phyloP scores from a whole-genome alignment of 2,797 vertebrate genomes.

The Oreochromis grahami region DNA sequence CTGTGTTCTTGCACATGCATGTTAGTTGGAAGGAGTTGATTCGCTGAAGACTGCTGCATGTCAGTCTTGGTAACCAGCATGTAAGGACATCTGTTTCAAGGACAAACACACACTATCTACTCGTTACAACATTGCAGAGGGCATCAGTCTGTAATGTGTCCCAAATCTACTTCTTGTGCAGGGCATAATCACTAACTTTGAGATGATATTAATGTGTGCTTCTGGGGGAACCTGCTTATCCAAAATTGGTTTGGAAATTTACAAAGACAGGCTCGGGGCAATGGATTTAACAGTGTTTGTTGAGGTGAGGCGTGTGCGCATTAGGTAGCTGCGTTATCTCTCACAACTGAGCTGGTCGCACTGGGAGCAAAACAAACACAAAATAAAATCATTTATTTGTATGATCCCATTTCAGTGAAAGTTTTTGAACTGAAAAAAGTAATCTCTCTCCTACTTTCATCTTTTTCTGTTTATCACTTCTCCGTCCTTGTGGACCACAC shows the following conservation, averaged over 20 bases:
- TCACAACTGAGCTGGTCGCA: conserved; percentile 3
- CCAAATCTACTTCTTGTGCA: background rate
- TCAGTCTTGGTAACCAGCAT: background rate
- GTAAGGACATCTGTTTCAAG: conserved; percentile 17
- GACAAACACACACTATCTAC: background rate
- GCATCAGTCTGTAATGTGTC: background rate
- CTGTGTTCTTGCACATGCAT: background rate
- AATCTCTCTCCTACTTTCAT: conserved; percentile 24
- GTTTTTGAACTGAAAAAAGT: background rate
- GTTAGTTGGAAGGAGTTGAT: background rate
- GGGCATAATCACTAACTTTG: background rate
- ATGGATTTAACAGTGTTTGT: conserved; percentile 27
- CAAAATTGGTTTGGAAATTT: conserved; percentile 53
- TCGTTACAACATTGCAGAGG: background rate
- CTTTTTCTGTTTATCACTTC: conserved; percentile 21
- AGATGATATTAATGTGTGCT: conserved; percentile 14
- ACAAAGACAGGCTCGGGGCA: conserved; percentile 15
- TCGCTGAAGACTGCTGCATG: background rate
- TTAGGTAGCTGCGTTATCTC: conserved; percentile 24
- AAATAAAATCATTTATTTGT: conserved; percentile 40
- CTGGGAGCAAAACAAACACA: conserved; percentile 32
- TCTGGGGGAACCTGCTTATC: conserved; percentile 28
- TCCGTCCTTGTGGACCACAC: conserved; percentile 15
- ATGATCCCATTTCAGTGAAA: conserved; percentile 36
- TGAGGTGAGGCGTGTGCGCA: background rate